Base-by-base conservation (phyloP, 2,113 vertebrate species). In the Nasalis larvatus region DNA sequence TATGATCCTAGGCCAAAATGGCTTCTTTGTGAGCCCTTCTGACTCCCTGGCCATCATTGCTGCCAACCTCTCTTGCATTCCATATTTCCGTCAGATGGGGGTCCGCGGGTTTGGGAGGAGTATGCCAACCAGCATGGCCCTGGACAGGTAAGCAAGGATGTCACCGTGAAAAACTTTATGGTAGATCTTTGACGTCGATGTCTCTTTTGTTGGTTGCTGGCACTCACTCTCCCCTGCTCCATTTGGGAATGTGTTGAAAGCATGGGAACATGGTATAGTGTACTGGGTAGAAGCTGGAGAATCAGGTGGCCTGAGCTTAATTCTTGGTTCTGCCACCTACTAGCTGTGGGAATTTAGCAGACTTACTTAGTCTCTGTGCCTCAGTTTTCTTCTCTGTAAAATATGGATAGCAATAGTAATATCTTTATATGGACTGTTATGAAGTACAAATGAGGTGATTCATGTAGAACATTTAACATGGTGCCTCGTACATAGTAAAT, bases 11-110 rank as follows among this genome's bases (percentile, higher is more conserved):
- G 99, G 99, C 96, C 99, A 99, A 97, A 99, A 99, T 32, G 99
- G 99, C 94, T 99, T 99, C 98, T 99, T 99, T 89, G 99, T 99
- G 97, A 99, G 99, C 54, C 99, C 99, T 0, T 99, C 99, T 0
- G 99, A 99, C 98, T 99, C 99, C 0, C 86, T 99, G 98, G 99
- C 99, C 95, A 98, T 99, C 98, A 99, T 99, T 98, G 99, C 99
- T 45, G 99, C 99, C 98, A 99, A 99, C 98, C 99, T 99, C 81
- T 98, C 99, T 96, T 99, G 99, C 98, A 99, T 99, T 99, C 99
- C 99, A 0, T 99, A 99, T 98, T 99, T 99, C 97, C 98, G 99
- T 98, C 99, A 99, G 98, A 98, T 98, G 98, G 99, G 99, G 20
- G 98, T 99, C 92, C 99, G 99, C 96, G 99, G 99, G 82, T 99